Evolutionary conservation across 2,113 vertebrate genomes (phyloP).

Genomic region (Pseudorasbora parva): DNA sequence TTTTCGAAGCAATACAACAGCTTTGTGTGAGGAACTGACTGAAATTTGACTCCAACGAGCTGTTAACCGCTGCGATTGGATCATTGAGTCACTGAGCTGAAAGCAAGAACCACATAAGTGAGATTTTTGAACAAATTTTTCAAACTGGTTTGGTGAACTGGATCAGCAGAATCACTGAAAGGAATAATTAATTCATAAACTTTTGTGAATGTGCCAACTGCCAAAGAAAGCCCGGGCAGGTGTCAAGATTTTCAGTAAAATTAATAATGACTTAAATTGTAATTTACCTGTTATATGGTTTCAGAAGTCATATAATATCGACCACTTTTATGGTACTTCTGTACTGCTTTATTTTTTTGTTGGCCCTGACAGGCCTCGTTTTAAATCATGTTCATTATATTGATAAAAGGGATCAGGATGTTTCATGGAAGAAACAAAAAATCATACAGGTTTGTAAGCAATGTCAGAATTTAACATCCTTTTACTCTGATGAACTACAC

Average conservation of each 20-base stretch:
- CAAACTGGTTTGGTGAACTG: constrained; percentile 9
- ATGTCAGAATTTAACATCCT: not conserved
- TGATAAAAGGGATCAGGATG: not conserved
- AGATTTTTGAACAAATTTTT: not conserved
- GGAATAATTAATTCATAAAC: not conserved
- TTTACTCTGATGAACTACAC: not conserved
- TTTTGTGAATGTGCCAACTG: not conserved
- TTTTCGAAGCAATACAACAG: not conserved
- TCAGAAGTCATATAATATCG: not conserved
- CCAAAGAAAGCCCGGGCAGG: not conserved
- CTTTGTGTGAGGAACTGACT: not conserved
- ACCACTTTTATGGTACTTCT: not conserved
- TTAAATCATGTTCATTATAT: not conserved
- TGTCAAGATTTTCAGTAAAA: not conserved
- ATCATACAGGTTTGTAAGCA: not conserved
- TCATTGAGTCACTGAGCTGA: not conserved
- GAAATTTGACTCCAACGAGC: not conserved
- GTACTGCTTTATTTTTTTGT: not conserved
- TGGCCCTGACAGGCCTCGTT: not conserved
- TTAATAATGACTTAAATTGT: not conserved
- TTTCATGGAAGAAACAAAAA: not conserved
- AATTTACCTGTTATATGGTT: not conserved
- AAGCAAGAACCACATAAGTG: not conserved
- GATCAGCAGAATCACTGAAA: not conserved
- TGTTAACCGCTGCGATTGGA: not conserved